Base-by-base conservation (phyloP, 1,140 invertebrate genomes). In the Aphelinus atriplicis region DNA sequence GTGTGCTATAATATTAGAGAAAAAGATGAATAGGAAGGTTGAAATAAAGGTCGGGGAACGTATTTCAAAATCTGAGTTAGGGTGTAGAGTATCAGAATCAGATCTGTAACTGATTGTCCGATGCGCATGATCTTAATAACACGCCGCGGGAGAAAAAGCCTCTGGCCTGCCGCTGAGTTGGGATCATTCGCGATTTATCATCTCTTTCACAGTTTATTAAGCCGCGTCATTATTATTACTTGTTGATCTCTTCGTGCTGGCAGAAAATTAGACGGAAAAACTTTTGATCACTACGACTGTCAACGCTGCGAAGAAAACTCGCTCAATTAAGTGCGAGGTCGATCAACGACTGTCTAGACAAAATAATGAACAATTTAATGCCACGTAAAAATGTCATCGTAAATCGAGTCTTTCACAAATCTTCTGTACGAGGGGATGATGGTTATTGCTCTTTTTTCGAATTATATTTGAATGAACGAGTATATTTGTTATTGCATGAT, bases 171-270 rank as follows among this genome's bases (percentile, higher is more conserved):
- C 6, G 3, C 7, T 26, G 10, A 26, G 4, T 4, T 53, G 50
- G 57, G 65, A 62, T 57, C 57, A 43, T 75, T 68, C 43, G 74
- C 69, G 63, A 76, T 71, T 76, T 68, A 76, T 76, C 75, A 76
- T 71, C 63, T 61, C 57, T 67, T 68, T 61, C 69, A 50, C 4
- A 67, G 75, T 76, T 76, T 71, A 76, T 76, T 68, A 75, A 71
- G 56, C 55, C 56, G 42, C 47, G 55, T 71, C 55, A 60, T 75
- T 71, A 60, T 66, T 75, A 71, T 75, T 60, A 71, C 67, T 70
- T 70, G 67, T 75, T 75, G 66, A 70, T 75, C 65, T 1, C 45
- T 26, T n/a, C 46, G 51, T n/a, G 43, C 1, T 7, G 58, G 69
- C 43, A 47, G 7, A 6, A 48, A 61, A 57, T 60, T 61, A 46